These are phyloP conservation scores for Entosphenus tridentatus DNA, from an alignment of 2,113 vertebrate species.

Conservation along the genomic window DNA sequence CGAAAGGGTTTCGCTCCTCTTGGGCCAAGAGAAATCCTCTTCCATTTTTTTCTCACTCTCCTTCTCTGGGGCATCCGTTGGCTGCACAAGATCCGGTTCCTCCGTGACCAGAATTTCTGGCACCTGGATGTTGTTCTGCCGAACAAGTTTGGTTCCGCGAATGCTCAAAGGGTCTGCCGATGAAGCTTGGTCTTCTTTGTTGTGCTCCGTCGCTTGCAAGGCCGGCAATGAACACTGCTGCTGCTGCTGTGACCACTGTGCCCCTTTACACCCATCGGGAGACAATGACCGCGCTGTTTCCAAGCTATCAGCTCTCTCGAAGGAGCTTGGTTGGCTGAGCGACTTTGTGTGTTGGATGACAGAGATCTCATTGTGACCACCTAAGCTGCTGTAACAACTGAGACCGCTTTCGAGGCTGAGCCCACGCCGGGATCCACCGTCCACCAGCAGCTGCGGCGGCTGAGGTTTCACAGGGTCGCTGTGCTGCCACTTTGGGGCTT, in stretches of 20 bases:
- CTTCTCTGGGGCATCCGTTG: slow-evolving; percentile 31
- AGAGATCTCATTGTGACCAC: slow-evolving; percentile 42
- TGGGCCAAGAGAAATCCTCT: slow-evolving; percentile 82
- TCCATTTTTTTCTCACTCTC: slow-evolving; percentile 27
- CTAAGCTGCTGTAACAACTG: not conserved
- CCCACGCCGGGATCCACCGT: not conserved
- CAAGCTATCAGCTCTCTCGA: slow-evolving; percentile 50
- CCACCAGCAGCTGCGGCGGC: too few relatives aligned
- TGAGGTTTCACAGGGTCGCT: too few relatives aligned
- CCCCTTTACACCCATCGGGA: too few relatives aligned
- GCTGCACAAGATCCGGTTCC: slow-evolving; percentile 65
- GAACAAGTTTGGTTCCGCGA: slow-evolving; percentile 51
- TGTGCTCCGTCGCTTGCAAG: slow-evolving; percentile 32
- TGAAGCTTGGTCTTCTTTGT: slow-evolving; percentile 18
- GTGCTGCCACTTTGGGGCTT: too few relatives aligned
- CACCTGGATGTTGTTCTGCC: slow-evolving; percentile 88
- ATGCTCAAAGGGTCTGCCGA: slow-evolving; percentile 18
- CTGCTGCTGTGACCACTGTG: too few relatives aligned
- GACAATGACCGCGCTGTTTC: slow-evolving; percentile 20
- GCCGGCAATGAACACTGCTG: slow-evolving; percentile 25
- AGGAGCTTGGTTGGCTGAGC: slow-evolving; percentile 57
- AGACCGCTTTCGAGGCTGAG: slow-evolving; percentile 3
- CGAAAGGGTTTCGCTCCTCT: slow-evolving; percentile 73
- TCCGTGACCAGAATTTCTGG: slow-evolving; percentile 94
- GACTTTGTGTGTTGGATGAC: slow-evolving; percentile 96